Percentiles rank a stretch among this genome's conserved stretches.
phyloP scores from a whole-genome alignment of 2,113 vertebrate genomes.

The Pedetes capensis region DNA sequence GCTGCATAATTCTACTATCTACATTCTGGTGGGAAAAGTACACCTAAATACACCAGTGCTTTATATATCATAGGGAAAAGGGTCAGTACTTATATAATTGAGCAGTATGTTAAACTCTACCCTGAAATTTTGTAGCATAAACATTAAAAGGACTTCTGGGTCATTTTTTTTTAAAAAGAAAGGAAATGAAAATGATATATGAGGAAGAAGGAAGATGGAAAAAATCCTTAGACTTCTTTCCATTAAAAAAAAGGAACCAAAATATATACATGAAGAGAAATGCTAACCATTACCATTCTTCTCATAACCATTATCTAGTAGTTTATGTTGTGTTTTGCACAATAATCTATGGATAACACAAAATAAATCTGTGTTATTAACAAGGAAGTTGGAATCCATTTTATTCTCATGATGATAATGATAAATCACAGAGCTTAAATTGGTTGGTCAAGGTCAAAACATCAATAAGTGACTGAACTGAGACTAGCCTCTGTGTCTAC shows the following conservation, averaged over 20 bases:
- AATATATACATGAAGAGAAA: neutral
- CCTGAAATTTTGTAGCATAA: neutral
- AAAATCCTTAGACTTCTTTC: neutral
- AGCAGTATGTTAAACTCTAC: neutral
- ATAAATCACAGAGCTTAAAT: neutral
- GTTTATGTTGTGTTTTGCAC: neutral
- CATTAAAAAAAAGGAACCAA: neutral
- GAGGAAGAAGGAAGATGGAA: neutral
- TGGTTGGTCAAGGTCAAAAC: neutral
- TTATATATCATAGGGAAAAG: neutral
- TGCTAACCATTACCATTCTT: neutral
- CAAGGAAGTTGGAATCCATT: neutral
- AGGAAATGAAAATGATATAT: neutral
- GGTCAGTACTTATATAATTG: neutral
- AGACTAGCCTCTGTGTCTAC: neutral
- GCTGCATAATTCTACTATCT: too few species aligned
- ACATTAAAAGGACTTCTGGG: neutral
- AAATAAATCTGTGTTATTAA: neutral
- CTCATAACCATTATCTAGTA: neutral
- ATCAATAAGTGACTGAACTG: neutral
- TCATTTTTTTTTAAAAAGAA: neutral
- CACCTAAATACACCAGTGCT: neutral
- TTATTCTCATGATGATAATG: neutral
- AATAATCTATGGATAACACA: neutral
- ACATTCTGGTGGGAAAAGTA: neutral